These are phyloP conservation scores for Conomelus anceps DNA, from an alignment of 2,888 invertebrate species.

Conservation along the genomic window DNA sequence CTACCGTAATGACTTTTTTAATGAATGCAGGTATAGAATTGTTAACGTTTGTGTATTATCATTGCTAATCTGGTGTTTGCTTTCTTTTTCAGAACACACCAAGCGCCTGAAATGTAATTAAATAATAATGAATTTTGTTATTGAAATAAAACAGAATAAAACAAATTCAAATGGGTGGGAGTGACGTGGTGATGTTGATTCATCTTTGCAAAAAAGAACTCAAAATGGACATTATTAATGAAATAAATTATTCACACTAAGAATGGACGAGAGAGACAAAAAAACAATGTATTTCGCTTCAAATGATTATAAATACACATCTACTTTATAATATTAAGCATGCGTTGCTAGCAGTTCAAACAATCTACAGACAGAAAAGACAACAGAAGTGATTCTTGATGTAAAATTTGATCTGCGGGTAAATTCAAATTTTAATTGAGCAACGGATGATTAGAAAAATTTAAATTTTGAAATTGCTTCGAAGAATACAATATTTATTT, in stretches of 20 bases:
- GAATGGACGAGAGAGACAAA: not conserved
- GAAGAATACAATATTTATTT: not conserved
- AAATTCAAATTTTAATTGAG: too few species aligned
- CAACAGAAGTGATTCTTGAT: not conserved
- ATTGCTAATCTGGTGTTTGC: not conserved
- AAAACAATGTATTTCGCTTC: not conserved
- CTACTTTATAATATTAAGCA: not conserved
- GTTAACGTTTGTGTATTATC: too few species aligned
- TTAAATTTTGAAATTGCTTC: not conserved
- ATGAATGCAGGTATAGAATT: too few species aligned
- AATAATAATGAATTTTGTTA: not conserved
- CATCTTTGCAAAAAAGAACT: not conserved
- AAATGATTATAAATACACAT: not conserved
- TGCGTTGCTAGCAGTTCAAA: not conserved
- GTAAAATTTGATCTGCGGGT: not conserved
- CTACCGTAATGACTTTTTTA: too few species aligned
- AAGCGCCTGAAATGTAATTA: constrained; percentile 17
- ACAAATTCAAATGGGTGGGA: constrained; percentile 21
- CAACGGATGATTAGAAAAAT: not conserved
- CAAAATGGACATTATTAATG: not conserved
- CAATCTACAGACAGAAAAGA: not conserved
- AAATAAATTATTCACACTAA: not conserved
- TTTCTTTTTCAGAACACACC: constrained; percentile 14
- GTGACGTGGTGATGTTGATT: constrained; percentile 21
- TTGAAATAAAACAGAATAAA: constrained; percentile 1